phyloP scores from a whole-genome alignment of 2,113 vertebrate species.

The Danio rerio region GRCz12tu NC_133178.1:42031501-42032000 shows the following conservation, averaged over 20 bases:
- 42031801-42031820: neutral
- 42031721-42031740: neutral
- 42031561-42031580: neutral
- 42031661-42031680: constrained; percentile 26
- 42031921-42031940: too few relatives aligned
- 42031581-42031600: neutral
- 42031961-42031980: too few relatives aligned
- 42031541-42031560: constrained; percentile 9
- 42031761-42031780: neutral
- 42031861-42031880: too few relatives aligned
- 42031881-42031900: too few relatives aligned
- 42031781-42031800: too few relatives aligned
- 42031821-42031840: too few relatives aligned
- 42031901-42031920: too few relatives aligned
- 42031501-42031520: neutral
- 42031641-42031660: constrained; percentile 23
- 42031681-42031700: constrained; percentile 3
- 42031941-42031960: too few relatives aligned
- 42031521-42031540: constrained; percentile 7
- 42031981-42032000: too few relatives aligned
- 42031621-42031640: neutral
- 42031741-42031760: constrained; percentile 31
- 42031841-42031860: too few relatives aligned
- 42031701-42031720: constrained; percentile 35
- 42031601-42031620: neutral